phyloP scores from a whole-genome alignment of 2,888 invertebrate species.

The Anticlea derivata region DNA sequence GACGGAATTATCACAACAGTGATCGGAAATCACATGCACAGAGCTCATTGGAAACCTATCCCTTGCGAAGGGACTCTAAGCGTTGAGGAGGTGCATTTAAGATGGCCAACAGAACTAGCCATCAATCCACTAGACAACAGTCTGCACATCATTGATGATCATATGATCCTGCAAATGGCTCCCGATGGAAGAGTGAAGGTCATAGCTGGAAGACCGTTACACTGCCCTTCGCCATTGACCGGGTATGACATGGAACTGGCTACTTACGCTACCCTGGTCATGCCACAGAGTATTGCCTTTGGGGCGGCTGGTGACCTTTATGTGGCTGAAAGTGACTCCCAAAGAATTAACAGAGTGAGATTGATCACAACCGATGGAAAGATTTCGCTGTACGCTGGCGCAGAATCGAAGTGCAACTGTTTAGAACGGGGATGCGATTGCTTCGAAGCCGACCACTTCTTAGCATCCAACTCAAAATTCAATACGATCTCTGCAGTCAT shows the following conservation, averaged over 20 bases:
- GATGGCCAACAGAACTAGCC: conserved; percentile 98
- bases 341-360: conserved; percentile 95
- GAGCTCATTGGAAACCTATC: conserved; percentile 96
- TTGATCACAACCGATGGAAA: conserved; percentile 97
- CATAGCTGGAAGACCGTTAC: conserved; percentile 95
- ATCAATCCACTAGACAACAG: conserved; percentile 97
- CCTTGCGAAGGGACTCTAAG: conserved; percentile 96
- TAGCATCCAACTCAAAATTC: conserved; percentile 96
- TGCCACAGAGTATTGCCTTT: conserved; percentile 97
- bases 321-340: conserved; percentile 98
- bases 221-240: conserved; percentile 93
- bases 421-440: conserved; percentile 96
- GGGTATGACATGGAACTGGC: conserved; percentile 94
- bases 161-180: conserved; percentile 96
- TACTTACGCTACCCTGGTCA: conserved; percentile 94
- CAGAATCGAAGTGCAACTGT: conserved; percentile 97
- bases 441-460: conserved; percentile 94
- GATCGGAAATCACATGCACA: conserved; percentile 96
- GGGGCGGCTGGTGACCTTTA: conserved; percentile 96
- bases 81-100: conserved; percentile 95
- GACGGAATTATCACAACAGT: conserved; percentile 96
- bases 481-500: conserved; percentile 96
- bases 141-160: conserved; percentile 97
- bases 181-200: conserved; percentile 95
- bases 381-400: conserved; percentile 96